Evolutionary conservation across 2,888 invertebrate genomes (phyloP), one percentile per base, ranked within the genome.

Genomic region (Petrophora chlorosata): DNA sequence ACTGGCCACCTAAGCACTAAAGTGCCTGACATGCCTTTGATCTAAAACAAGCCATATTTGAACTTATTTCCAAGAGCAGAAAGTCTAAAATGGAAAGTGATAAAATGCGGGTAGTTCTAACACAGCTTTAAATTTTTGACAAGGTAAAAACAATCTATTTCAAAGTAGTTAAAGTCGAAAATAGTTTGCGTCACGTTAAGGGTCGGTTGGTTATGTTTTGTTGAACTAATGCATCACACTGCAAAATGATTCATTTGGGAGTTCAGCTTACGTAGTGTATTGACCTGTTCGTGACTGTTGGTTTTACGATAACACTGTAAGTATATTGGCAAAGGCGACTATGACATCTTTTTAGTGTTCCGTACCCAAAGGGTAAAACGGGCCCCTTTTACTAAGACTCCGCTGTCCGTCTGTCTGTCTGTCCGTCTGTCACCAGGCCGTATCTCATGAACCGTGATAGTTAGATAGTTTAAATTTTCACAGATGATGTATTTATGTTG

Each of bases 201-300:
- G 13, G 7, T 10, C 15, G 16, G 12, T 9, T 8, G 13, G 10
- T 8, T 25, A 13, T 32, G 33, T n/a, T n/a, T n/a, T 44, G 26
- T 43, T 41, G 30, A 39, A 65, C 55, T 67, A 65, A 72, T 76
- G 65, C 66, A 69, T 68, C 67, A 71, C 56, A 66, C 55, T 50
- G 63, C 55, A 62, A 70, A n/a, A 65, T 60, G 62, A 59, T 28
- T 15, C 28, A 54, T 72, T 38, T 53, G 61, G 61, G 72, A 63
- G 47, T 54, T 43, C 48, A 45, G 32, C 23, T 41, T 38, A 39
- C 19, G 10, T 10, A 33, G 32, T 17, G 26, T 34, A 34, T 43
- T 50, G 32, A 39, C 39, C 42, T 19, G 40, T 17, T 8, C 4
- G 23, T 10, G 17, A 16, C 13, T 39, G 39, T 29, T 28, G 19